These are phyloP conservation scores for Periparus ater DNA, from an alignment of 2,797 vertebrate species.

Conservation along the genomic window DNA sequence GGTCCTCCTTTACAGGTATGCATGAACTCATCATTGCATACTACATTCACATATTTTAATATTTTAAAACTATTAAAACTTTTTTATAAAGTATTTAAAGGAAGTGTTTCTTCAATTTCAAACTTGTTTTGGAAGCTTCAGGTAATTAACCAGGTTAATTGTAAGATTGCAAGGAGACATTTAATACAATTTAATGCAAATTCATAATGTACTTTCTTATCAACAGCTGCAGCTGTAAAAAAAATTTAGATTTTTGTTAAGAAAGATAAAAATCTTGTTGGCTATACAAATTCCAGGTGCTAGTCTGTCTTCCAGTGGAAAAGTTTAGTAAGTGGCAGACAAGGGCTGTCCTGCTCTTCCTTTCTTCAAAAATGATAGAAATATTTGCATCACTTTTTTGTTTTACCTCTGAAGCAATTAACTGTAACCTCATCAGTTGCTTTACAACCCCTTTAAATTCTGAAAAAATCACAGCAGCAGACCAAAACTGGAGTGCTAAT, in stretches of 20 bases:
- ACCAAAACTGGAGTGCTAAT: not conserved
- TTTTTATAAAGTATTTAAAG: not conserved
- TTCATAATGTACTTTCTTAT: slow-evolving; percentile 12
- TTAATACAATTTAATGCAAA: not conserved
- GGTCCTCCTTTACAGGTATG: not conserved
- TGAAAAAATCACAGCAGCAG: not conserved
- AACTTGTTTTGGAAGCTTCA: slow-evolving; percentile 9
- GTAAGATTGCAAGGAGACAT: not conserved
- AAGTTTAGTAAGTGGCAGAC: not conserved
- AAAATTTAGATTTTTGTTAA: not conserved
- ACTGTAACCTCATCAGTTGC: not conserved
- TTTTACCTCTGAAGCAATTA: not conserved
- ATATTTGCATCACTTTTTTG: not conserved
- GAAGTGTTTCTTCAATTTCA: slow-evolving; percentile 21
- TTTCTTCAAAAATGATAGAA: not conserved
- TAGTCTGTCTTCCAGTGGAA: not conserved
- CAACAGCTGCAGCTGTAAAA: not conserved
- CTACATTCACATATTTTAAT: not conserved
- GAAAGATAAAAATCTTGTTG: not conserved
- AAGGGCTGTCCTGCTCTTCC: not conserved
- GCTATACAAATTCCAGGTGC: not conserved
- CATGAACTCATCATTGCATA: not conserved
- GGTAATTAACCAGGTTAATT: not conserved
- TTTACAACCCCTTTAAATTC: not conserved
- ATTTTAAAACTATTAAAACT: not conserved